Evolutionary conservation across 1,140 invertebrate genomes (phyloP), one percentile per base, ranked within the genome.

Genomic region (Campodea augens): DNA sequence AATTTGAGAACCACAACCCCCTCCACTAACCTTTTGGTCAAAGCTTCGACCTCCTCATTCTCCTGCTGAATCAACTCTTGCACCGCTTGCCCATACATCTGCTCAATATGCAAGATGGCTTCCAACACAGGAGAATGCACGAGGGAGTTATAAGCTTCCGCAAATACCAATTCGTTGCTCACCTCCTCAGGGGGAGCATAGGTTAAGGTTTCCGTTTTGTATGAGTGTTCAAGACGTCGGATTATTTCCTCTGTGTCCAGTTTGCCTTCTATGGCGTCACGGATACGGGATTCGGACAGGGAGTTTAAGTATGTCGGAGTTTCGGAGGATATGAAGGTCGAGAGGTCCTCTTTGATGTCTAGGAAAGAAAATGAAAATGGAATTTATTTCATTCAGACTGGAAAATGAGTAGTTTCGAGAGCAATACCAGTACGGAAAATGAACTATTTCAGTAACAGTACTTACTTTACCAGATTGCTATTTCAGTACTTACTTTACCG

Each of bases 81-180:
- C 0, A 84, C 73, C 45, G 74, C 73, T 47, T 75, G 65, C n/a
- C 79, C 76, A 64, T 77, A 82, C 23, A 75, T 73, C 55, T 81
- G 76, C 60, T 87, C 82, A 32, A 81, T 71, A 58, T 81, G 75
- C 21, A 86, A 62, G 49, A 88, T 75, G 0, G 76, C 75, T 53
- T 81, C 76, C 18, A 86, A 56, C 4, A 79, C 78, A 3, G 81
- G 78, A 0, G 83, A 86, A 59, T 87, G 82, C 4, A 86, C 80
- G 29, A 88, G 59, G 54, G 73, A 72, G 57, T 86, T 81, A 62
- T 86, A 87, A 27, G 81, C 79, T 7, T 76, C 74, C 18, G 80
- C 75, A 66, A 82, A 81, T 15, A 87, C 63, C 57, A 79, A 75
- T 55, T 81, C 75, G 59, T 81, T 77, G 0, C 76, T 75, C 1